These are phyloP conservation scores for Leptodirus hochenwartii DNA, from an alignment of 2,888 invertebrate species.

Conservation along the genomic window DNA sequence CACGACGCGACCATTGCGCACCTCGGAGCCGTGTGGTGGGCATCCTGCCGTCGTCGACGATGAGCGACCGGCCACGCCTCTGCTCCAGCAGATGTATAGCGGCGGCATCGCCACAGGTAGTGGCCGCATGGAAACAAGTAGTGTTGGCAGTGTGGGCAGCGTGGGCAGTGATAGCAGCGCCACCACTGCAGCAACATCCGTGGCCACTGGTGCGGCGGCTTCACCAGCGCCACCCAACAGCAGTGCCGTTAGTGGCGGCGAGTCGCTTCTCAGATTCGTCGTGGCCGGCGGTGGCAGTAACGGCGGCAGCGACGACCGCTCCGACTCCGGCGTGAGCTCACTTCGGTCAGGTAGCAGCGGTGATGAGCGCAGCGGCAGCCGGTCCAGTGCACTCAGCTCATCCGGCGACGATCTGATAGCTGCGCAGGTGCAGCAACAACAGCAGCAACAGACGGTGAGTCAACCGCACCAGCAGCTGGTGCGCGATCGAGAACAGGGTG, in stretches of 20 bases:
- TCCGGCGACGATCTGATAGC: conserved; percentile 45
- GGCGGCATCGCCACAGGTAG: too few relatives aligned
- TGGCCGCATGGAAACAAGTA: too few relatives aligned
- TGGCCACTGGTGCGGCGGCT: conserved; percentile 4
- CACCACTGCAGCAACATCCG: conserved; percentile 16
- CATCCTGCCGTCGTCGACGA: too few relatives aligned
- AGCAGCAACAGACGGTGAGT: background rate
- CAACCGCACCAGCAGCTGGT: conserved; percentile 5
- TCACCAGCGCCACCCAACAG: conserved; percentile 13
- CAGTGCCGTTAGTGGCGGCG: conserved; percentile 29
- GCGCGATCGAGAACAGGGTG: conserved; percentile 8
- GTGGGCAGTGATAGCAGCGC: too few relatives aligned
- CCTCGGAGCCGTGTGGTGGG: too few relatives aligned
- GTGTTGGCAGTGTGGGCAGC: conserved; percentile 5
- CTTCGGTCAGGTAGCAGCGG: conserved; percentile 48
- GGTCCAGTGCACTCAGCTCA: conserved; percentile 55
- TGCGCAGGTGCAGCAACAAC: conserved; percentile 6
- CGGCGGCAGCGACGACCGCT: conserved; percentile 26
- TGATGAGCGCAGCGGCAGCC: conserved; percentile 61
- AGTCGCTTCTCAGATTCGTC: conserved; percentile 24
- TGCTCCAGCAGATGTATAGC: too few relatives aligned
- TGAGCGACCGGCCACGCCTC: too few relatives aligned
- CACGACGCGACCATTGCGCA: too few relatives aligned
- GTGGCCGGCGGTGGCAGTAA: conserved; percentile 17
- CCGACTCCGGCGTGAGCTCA: conserved; percentile 47